Conservation (phyloP, 2,113 vertebrate species). For the Zapus hudsonius region DNA sequence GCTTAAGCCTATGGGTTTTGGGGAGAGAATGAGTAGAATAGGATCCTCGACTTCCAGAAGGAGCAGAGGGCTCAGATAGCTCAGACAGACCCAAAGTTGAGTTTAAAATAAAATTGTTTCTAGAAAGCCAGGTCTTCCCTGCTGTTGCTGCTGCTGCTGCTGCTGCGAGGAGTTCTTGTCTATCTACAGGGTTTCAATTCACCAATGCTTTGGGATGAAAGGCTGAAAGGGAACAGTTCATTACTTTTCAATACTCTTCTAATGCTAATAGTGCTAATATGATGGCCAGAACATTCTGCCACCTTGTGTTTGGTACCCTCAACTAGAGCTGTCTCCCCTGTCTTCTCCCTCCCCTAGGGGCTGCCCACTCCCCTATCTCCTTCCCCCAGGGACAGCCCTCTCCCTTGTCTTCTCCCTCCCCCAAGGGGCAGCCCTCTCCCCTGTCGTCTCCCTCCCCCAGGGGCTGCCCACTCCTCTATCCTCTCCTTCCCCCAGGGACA, state of each 20-base stretch:
- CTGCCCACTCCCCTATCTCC: too few species aligned
- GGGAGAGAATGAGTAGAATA: not conserved
- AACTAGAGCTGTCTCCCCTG: too few species aligned
- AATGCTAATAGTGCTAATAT: not conserved
- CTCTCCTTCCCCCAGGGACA: too few species aligned
- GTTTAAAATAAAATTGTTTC: slow-evolving; percentile 40
- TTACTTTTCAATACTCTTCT: not conserved
- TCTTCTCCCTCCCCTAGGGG: too few species aligned
- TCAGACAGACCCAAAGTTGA: not conserved
- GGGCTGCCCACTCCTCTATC: too few species aligned
- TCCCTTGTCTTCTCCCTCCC: too few species aligned
- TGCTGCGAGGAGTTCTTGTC: slow-evolving; percentile 4
- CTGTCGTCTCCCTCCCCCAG: too few species aligned
- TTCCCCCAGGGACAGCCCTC: too few species aligned
- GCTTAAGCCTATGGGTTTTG: not conserved
- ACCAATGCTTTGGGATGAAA: not conserved
- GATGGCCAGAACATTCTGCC: not conserved
- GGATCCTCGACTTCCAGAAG: not conserved
- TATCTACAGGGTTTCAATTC: not conserved
- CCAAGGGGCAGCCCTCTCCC: not conserved
- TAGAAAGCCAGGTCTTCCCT: not conserved
- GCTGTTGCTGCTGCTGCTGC: too few species aligned
- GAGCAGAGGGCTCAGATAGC: not conserved
- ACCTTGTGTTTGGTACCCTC: not conserved
- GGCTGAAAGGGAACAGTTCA: not conserved